Evolutionary conservation across 2,113 vertebrate species (phyloP).

Genomic region (Argyrosomus japonicus): DNA sequence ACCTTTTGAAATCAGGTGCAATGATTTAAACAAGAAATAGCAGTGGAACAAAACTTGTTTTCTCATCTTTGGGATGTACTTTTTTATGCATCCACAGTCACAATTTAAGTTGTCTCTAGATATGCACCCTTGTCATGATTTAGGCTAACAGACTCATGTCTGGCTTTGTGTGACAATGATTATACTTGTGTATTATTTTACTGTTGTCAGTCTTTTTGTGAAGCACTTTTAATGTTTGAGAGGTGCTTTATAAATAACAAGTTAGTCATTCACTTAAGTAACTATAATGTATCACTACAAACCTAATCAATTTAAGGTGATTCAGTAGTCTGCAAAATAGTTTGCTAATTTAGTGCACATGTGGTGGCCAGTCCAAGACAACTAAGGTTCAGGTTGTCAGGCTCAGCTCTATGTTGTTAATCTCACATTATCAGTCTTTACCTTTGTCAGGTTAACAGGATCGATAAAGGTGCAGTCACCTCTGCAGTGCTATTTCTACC

Average conservation of each 20-base stretch:
- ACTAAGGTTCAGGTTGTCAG: conserved; percentile 20
- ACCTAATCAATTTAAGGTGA: conserved; percentile 2
- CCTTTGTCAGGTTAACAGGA: conserved; percentile 7
- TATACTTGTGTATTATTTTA: conserved; percentile 1
- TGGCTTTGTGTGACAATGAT: conserved; percentile 19
- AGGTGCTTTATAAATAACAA: conserved; percentile 23
- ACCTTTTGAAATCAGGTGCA: not conserved
- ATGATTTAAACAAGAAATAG: not conserved
- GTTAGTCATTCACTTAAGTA: conserved; percentile 1
- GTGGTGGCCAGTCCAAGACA: conserved; percentile 1
- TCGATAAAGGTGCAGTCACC: not conserved
- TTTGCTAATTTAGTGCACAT: not conserved
- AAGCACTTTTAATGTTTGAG: conserved; percentile 14
- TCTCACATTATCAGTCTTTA: not conserved
- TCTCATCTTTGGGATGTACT: not conserved
- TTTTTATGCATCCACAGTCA: conserved; percentile 17
- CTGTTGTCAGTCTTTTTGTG: conserved; percentile 1
- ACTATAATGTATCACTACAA: not conserved
- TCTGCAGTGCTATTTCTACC: conserved; percentile 4
- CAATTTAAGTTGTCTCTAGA: conserved; percentile 2
- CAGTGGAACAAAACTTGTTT: not conserved
- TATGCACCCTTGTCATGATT: conserved; percentile 4
- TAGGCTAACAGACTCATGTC: conserved; percentile 7
- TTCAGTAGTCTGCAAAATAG: not conserved
- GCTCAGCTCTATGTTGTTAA: conserved; percentile 13